Conservation (phyloP, 2,113 vertebrate genomes). For the Scalopus aquaticus region DNA sequence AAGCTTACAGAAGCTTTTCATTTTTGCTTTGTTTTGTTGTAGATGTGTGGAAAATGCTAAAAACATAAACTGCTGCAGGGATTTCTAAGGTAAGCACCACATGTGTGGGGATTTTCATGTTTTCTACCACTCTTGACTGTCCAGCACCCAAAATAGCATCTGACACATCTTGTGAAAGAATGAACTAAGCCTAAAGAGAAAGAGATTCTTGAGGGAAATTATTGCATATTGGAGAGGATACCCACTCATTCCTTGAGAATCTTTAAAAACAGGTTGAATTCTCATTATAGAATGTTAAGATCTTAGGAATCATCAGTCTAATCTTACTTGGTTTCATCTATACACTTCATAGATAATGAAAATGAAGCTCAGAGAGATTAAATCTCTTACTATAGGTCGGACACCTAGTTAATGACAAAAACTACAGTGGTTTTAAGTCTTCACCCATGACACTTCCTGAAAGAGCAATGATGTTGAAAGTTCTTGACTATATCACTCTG, state of each 20-base stretch:
- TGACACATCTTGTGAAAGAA: not conserved
- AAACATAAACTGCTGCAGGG: not conserved
- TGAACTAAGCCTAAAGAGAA: not conserved
- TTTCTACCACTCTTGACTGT: not conserved
- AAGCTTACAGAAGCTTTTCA: not conserved
- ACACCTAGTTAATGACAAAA: not conserved
- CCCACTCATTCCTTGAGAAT: not conserved
- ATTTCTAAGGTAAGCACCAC: not conserved
- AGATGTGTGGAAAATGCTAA: not conserved
- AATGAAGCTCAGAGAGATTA: not conserved
- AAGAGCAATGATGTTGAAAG: not conserved
- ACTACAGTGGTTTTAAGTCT: not conserved
- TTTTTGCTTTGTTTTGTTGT: conserved; percentile 7
- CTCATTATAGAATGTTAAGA: not conserved
- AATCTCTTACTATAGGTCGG: not conserved
- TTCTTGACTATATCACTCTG: not conserved
- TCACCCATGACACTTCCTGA: not conserved
- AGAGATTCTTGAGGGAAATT: not conserved
- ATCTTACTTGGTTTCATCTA: not conserved
- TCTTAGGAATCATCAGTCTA: not conserved
- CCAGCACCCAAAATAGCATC: not conserved
- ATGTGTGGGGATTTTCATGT: not conserved
- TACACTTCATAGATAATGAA: not conserved
- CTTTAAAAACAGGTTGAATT: not conserved
- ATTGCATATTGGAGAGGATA: not conserved